A percentile compares a stretch with the other conserved stretches of the same genome.
Evolutionary conservation across 2,888 invertebrate species (phyloP).

Genomic region (Tortrix viridana): DNA sequence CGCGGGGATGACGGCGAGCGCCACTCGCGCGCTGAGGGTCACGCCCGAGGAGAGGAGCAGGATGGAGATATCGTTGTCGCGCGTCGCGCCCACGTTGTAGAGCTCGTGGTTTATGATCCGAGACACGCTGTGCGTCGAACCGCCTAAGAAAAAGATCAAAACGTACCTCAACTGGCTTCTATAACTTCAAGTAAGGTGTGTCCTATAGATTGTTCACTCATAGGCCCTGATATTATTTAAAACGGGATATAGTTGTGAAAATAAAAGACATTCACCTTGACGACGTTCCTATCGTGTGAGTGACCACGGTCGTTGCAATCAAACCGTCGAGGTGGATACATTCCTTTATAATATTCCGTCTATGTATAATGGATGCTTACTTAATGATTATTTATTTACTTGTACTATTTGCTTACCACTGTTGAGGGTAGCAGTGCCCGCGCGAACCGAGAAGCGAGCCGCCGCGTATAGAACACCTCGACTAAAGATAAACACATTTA

Average conservation of each 20-base stretch:
- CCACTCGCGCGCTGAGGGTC: constrained; percentile 42
- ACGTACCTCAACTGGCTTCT: neutral
- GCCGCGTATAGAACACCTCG: constrained; percentile 43
- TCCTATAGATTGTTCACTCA: no score
- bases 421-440: constrained; percentile 51
- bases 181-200: no score
- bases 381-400: no score
- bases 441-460: constrained; percentile 47
- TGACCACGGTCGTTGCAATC: no score
- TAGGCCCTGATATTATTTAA: no score
- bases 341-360: no score
- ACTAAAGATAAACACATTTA: constrained; percentile 42
- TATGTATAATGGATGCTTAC: no score
- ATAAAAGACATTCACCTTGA: no score
- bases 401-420: constrained; percentile 45
- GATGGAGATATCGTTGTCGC: constrained; percentile 66
- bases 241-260: no score
- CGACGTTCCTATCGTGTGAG: no score
- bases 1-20: constrained; percentile 49
- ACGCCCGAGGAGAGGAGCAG: constrained; percentile 50
- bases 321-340: no score
- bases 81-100: constrained; percentile 52
- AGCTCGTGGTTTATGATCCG: constrained; percentile 55
- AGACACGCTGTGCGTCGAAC: constrained; percentile 51
- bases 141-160: constrained; percentile 51